Evolutionary conservation across 2,888 invertebrate genomes (phyloP).

Genomic region (Scotopteryx bipunctaria): DNA sequence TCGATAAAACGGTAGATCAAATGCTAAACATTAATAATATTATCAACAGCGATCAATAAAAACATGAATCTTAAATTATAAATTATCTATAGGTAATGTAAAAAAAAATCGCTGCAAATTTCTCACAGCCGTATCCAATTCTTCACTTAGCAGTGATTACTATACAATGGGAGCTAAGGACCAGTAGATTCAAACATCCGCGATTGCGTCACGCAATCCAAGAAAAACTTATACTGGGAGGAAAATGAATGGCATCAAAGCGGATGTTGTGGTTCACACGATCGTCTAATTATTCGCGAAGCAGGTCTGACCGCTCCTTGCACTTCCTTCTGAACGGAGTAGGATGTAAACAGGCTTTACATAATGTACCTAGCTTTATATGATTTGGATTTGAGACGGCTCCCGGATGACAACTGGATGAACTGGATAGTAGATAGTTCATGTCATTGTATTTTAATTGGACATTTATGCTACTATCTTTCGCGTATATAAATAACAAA

Average conservation of each 20-base stretch:
- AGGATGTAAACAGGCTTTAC: constrained; percentile 63
- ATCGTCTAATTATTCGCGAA: constrained; percentile 45
- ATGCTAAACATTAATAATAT: too few relatives aligned
- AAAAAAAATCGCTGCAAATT: constrained; percentile 2
- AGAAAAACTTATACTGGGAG: constrained; percentile 69
- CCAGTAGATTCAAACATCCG: constrained; percentile 54
- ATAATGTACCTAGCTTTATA: not conserved
- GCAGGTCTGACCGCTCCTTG: constrained; percentile 51
- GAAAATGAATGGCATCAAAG: constrained; percentile 74
- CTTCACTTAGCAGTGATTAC: constrained; percentile 16
- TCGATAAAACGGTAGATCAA: too few relatives aligned
- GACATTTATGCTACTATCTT: not conserved
- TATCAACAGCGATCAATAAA: too few relatives aligned
- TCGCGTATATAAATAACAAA: not conserved
- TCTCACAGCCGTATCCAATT: constrained; percentile 8
- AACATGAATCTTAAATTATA: not conserved
- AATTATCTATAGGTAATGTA: not conserved
- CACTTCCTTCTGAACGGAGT: constrained; percentile 58
- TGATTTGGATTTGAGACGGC: constrained; percentile 40
- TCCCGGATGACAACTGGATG: constrained; percentile 50
- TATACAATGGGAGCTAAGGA: constrained; percentile 23
- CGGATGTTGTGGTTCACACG: constrained; percentile 78
- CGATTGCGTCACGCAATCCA: constrained; percentile 68
- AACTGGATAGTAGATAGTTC: not conserved
- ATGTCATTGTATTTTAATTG: constrained; percentile 5